These are phyloP conservation scores for Gymnothorax reevesii DNA, from an alignment of 2,797 vertebrate genomes.

Conservation along the genomic window DNA sequence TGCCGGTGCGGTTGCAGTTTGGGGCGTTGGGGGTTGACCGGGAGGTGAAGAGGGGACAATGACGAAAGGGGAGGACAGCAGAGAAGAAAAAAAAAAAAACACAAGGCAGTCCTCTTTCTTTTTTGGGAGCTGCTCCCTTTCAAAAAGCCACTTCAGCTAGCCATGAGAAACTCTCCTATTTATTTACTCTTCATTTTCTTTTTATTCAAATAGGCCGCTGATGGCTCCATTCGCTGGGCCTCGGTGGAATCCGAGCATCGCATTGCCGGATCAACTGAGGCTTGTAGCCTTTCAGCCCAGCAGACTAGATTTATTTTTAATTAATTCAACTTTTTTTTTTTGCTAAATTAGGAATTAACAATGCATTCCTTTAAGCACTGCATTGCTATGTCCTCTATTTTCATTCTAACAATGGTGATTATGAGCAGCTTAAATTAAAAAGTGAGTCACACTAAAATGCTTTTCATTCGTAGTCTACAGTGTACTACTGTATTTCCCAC, in stretches of 20 bases:
- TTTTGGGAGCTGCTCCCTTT: constrained; percentile 67
- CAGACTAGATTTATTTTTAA: constrained; percentile 70
- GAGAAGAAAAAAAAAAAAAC: constrained; percentile 57
- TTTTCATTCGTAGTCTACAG: constrained; percentile 56
- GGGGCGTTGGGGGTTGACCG: constrained; percentile 62
- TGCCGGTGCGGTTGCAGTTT: constrained; percentile 62
- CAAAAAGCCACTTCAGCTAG: constrained; percentile 71
- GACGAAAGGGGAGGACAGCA: constrained; percentile 74
- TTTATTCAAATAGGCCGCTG: constrained; percentile 76
- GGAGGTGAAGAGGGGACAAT: constrained; percentile 67
- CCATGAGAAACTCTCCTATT: constrained; percentile 74
- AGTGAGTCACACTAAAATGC: constrained; percentile 50
- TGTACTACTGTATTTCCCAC: constrained; percentile 50
- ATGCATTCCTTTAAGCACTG: constrained; percentile 47
- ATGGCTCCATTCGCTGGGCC: constrained; percentile 82
- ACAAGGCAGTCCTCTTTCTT: constrained; percentile 72
- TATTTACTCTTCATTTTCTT: constrained; percentile 78
- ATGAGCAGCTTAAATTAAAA: constrained; percentile 49
- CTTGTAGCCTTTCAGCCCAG: constrained; percentile 49
- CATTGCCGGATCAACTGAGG: constrained; percentile 63
- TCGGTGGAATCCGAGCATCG: constrained; percentile 39
- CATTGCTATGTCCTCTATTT: constrained; percentile 48
- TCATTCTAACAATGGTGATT: constrained; percentile 43
- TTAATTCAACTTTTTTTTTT: constrained; percentile 58
- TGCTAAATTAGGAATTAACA: constrained; percentile 61